Percentiles rank a stretch among this genome's conserved stretches.
phyloP scores from a whole-genome alignment of 2,797 vertebrate genomes.

The Geotrypetes seraphini region DNA sequence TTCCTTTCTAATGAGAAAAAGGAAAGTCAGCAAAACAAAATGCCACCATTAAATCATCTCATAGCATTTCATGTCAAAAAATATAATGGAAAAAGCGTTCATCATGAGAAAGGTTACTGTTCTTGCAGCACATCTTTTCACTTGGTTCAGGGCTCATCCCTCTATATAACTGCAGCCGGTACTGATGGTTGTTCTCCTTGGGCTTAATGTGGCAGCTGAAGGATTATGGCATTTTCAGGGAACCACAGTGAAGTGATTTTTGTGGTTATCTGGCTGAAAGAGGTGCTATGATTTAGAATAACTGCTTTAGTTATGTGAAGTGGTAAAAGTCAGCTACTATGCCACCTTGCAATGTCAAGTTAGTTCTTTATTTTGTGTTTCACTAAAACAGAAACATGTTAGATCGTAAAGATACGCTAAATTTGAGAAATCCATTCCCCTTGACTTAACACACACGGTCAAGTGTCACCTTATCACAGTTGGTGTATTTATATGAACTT shows the following conservation, averaged over 20 bases:
- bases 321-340: constrained; percentile 40
- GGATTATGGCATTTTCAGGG: constrained; percentile 68
- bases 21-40: constrained; percentile 91
- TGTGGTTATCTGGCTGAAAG: constrained; percentile 49
- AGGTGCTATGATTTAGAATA: constrained; percentile 44
- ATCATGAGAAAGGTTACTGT: constrained; percentile 79
- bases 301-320: constrained; percentile 47
- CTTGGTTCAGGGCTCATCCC: constrained; percentile 50
- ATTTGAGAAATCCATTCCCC: constrained; percentile 8
- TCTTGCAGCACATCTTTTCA: constrained; percentile 66
- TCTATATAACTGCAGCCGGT: constrained; percentile 38
- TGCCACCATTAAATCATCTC: constrained; percentile 91
- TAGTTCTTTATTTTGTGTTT: constrained; percentile 13
- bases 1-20: constrained; percentile 57
- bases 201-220: constrained; percentile 64
- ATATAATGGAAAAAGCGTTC: constrained; percentile 77
- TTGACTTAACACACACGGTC: constrained; percentile 1
- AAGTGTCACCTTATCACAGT: neutral
- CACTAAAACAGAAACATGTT: neutral
- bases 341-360: constrained; percentile 31
- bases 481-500: neutral
- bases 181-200: constrained; percentile 33
- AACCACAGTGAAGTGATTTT: constrained; percentile 62
- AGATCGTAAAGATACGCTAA: constrained; percentile 4
- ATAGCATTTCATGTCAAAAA: constrained; percentile 72